phyloP scores from a whole-genome alignment of 2,797 vertebrate genomes.

The Phrynocephalus vlangalii region DNA sequence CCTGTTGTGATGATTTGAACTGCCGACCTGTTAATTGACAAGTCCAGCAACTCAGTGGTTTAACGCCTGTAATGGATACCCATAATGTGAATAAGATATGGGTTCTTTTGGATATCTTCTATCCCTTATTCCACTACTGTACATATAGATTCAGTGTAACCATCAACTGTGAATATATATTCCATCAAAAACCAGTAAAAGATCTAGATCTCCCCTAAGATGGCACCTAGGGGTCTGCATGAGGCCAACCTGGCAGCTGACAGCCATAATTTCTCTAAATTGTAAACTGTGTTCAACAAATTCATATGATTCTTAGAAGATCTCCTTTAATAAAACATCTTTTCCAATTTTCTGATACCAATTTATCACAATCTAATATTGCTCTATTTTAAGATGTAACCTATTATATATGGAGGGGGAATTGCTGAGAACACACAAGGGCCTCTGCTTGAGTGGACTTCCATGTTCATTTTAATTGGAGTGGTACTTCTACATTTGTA shows the following conservation, averaged over 20 bases:
- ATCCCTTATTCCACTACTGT: slow-evolving; percentile 7
- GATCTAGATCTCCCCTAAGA: neutral
- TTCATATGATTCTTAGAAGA: neutral
- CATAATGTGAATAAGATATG: slow-evolving; percentile 27
- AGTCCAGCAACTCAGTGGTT: too few species aligned
- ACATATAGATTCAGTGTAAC: slow-evolving; percentile 26
- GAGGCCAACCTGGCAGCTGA: too few species aligned
- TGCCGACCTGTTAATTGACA: too few species aligned
- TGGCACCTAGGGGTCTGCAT: too few species aligned
- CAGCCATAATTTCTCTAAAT: neutral
- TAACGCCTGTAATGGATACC: neutral
- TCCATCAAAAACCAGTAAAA: neutral
- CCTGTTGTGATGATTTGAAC: too few species aligned
- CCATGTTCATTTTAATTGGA: too few species aligned
- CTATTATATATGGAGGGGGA: neutral
- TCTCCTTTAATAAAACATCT: neutral
- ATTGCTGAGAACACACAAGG: neutral
- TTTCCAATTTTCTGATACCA: neutral
- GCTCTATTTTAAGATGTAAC: neutral
- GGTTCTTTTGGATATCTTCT: slow-evolving; percentile 36
- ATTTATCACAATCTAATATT: neutral
- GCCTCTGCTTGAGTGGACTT: neutral
- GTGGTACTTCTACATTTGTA: neutral
- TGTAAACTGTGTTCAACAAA: slow-evolving; percentile 12
- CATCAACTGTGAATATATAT: neutral